Evolutionary conservation across 1,140 invertebrate genomes (phyloP), one percentile per base, ranked within the genome.

Genomic region (Globodera ellingtonae): DNA sequence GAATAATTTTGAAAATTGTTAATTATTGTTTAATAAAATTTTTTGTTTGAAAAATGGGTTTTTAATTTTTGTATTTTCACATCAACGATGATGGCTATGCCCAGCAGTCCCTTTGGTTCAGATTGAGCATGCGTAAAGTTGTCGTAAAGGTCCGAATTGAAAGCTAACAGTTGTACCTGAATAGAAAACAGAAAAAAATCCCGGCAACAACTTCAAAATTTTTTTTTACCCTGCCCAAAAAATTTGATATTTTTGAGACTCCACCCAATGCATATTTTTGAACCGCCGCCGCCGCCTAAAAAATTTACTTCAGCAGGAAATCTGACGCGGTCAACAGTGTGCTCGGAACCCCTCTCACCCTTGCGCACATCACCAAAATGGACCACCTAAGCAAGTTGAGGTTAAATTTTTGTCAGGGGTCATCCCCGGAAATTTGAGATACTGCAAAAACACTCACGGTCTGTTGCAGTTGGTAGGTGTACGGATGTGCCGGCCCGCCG

Each of bases 131-230:
- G 94, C 48, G 94, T 94, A 93, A 97, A 95, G 90, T 97, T 97
- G 88, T 94, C 94, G 91, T 97, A 98, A n/a, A 98, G 91, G 90
- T 98, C 95, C 80, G 94, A 94, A 90, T 98, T 98, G 91, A 94
- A 98, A 4, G 95, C 96, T 85, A 96, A 95, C 59, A 98, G 15
- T 67, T 82, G 81, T 5, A 82, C 94, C 95, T 97, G 92, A 70
- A 87, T 35, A 70, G 46, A 79, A 79, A 10, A 4, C 0, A 52
- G 8, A 76, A 73, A 81, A 35, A 67, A 81, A 81, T 48, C 18
- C 10, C n/a, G 24, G 4, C 7, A 50, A 50, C 10, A 8, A 8
- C 1, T 50, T 4, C 50, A 50, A 50, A 50, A 35, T 35, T 35
- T 35, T 50, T 50, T 50, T 72, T 73, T 6, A 72, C 24, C 21